Percentiles rank a stretch among this genome's conserved stretches.
These are phyloP conservation scores for Dione juno DNA, from an alignment of 2,888 invertebrate species.

Conservation along the genomic window DNA sequence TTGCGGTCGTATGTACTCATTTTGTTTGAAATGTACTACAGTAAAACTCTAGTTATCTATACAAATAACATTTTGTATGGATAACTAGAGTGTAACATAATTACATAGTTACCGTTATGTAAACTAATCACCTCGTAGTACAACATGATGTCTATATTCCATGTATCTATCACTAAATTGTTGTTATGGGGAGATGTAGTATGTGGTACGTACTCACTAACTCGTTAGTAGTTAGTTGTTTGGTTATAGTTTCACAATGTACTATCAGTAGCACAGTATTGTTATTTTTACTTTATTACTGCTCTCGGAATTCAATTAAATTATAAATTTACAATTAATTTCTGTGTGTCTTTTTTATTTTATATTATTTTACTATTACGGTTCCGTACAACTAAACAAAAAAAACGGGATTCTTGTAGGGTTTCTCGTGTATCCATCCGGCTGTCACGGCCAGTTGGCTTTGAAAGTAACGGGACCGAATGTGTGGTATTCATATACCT, in stretches of 20 bases:
- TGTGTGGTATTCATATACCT: background rate
- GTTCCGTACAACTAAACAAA: background rate
- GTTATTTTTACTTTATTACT: background rate
- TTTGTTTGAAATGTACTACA: no score
- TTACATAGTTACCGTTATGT: conserved; percentile 13
- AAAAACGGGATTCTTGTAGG: background rate
- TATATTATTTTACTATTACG: no score
- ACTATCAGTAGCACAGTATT: background rate
- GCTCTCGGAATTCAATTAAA: background rate
- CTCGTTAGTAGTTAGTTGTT: no score
- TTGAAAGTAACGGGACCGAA: background rate
- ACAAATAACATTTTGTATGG: background rate
- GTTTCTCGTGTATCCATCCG: background rate
- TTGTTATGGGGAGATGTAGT: background rate
- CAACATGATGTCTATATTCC: conserved; percentile 4
- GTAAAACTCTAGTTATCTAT: no score
- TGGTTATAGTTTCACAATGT: background rate
- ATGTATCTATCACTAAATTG: background rate
- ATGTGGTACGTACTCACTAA: background rate
- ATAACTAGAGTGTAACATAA: background rate
- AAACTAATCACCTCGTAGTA: conserved; percentile 17
- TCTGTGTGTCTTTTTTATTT: background rate
- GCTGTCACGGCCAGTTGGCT: background rate
- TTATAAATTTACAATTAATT: background rate
- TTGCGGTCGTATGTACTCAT: no score